phyloP scores from a whole-genome alignment of 2,888 invertebrate genomes.

The Germaria angustata region DNA sequence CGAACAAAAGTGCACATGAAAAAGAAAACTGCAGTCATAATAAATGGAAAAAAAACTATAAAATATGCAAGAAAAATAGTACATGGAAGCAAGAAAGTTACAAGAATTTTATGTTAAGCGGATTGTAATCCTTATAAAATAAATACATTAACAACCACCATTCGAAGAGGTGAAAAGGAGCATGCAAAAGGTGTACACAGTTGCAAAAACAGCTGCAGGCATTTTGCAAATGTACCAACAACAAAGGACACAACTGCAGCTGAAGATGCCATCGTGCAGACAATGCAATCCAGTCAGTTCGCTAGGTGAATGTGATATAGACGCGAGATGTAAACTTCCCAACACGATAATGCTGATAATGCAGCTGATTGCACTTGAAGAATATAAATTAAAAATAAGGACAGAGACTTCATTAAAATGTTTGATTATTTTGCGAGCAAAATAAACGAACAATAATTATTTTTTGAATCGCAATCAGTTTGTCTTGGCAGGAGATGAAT shows the following conservation, averaged over 20 bases:
- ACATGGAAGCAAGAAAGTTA: conserved; percentile 20
- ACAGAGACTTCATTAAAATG: neutral
- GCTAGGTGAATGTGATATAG: neutral
- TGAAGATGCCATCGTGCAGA: neutral
- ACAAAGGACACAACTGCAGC: neutral
- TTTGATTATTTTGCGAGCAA: neutral
- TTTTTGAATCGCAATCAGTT: conserved; percentile 25
- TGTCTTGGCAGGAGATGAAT: neutral
- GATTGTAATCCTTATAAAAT: neutral
- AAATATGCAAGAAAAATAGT: neutral
- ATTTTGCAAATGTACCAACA: neutral
- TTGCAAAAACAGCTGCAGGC: conserved; percentile 1
- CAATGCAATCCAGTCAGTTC: neutral
- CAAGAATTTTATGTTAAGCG: conserved; percentile 16
- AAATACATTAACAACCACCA: neutral
- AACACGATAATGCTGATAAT: conserved; percentile 7
- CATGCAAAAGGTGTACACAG: neutral
- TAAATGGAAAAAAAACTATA: no score
- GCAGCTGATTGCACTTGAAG: conserved; percentile 20
- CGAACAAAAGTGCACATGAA: neutral
- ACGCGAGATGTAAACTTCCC: neutral
- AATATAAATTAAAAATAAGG: conserved; percentile 26
- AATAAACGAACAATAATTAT: conserved; percentile 16
- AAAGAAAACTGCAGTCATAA: neutral
- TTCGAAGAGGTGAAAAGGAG: neutral